Evolutionary conservation across 2,113 vertebrate genomes (phyloP).

Genomic region (Antechinus stuartii): DNA sequence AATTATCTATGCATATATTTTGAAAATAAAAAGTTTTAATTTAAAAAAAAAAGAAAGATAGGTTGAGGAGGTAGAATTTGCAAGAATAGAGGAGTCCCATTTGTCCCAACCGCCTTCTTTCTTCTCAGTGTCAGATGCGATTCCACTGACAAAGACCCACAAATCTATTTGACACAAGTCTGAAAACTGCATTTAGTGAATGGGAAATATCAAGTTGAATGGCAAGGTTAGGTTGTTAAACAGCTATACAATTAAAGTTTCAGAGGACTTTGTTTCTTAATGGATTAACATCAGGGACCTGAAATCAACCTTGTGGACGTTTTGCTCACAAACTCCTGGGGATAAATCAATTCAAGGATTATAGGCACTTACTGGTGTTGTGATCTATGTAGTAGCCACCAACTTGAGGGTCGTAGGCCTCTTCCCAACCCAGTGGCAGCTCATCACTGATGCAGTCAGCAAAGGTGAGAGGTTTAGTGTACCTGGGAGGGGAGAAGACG

Average conservation of each 20-base stretch:
- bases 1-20: no score
- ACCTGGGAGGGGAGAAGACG: slow-evolving; percentile 86
- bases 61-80: not conserved
- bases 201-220: not conserved
- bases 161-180: not conserved
- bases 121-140: not conserved
- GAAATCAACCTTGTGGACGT: not conserved
- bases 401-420: slow-evolving; percentile 93
- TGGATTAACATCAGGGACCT: not conserved
- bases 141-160: not conserved
- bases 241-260: not conserved
- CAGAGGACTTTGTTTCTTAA: not conserved
- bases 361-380: slow-evolving; percentile 93
- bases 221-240: not conserved
- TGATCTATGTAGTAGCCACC: slow-evolving; percentile 99
- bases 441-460: slow-evolving; percentile 99
- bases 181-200: not conserved
- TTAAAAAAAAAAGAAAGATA: not conserved
- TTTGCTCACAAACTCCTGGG: not conserved
- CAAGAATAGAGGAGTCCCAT: not conserved
- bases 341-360: not conserved
- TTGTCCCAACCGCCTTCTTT: not conserved
- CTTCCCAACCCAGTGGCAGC: slow-evolving; percentile 97
- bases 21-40: no score
- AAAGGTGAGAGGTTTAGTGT: slow-evolving; percentile 98